Evolutionary conservation across 2,797 vertebrate species (phyloP).

Genomic region (Ctenosaura bakeri): DNA sequence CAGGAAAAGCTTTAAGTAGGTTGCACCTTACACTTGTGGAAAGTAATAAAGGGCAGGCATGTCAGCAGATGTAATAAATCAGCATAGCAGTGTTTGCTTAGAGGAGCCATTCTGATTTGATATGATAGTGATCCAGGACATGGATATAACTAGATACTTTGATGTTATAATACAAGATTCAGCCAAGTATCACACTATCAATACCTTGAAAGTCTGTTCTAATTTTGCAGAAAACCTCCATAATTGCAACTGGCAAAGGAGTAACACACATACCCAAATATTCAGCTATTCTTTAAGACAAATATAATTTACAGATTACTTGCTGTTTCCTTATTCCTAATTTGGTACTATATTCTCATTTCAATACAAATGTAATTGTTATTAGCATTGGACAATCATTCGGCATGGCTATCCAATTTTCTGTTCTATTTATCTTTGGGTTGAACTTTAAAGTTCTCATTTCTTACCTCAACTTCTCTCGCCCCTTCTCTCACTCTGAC

Average conservation of each 20-base stretch:
- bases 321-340: constrained; percentile 61
- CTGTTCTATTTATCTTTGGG: constrained; percentile 65
- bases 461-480: constrained; percentile 56
- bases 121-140: background rate
- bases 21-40: constrained; percentile 8
- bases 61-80: constrained; percentile 35
- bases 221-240: constrained; percentile 27
- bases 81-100: background rate
- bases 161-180: constrained; percentile 16
- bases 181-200: background rate
- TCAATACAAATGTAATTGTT: constrained; percentile 69
- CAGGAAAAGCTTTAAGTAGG: constrained; percentile 14
- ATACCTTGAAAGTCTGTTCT: constrained; percentile 8
- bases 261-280: constrained; percentile 42
- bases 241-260: constrained; percentile 48
- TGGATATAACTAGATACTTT: background rate
- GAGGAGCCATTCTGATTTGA: background rate
- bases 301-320: constrained; percentile 57
- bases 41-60: constrained; percentile 33
- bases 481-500: constrained; percentile 40
- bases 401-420: constrained; percentile 70
- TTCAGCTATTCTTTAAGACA: constrained; percentile 36
- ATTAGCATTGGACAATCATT: constrained; percentile 71
- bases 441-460: constrained; percentile 47
- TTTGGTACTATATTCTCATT: constrained; percentile 65